Conservation (phyloP, 2,797 vertebrate species). For the Chelidonichthys spinosus region DNA sequence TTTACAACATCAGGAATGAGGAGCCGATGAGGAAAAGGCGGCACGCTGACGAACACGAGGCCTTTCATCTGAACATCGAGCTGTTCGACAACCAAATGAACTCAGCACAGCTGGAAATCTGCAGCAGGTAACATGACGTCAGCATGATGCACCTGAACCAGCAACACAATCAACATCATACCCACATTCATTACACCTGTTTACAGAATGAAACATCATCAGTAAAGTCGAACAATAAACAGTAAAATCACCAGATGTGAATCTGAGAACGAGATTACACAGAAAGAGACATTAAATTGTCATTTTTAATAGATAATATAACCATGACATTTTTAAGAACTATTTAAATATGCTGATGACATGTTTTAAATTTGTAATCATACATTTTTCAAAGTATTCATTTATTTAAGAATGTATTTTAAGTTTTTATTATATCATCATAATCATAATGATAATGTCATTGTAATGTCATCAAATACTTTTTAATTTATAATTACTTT, state of each 20-base stretch:
- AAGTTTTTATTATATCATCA: neutral
- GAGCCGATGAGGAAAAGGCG: slow-evolving; percentile 58
- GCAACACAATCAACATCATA: neutral
- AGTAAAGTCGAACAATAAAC: neutral
- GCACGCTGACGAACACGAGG: slow-evolving; percentile 71
- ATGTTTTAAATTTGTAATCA: neutral
- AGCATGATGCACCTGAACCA: neutral
- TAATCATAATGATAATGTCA: too few relatives aligned
- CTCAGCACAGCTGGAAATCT: slow-evolving; percentile 82
- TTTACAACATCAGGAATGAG: slow-evolving; percentile 85
- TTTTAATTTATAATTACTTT: too few relatives aligned
- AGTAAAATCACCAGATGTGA: neutral
- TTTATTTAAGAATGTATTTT: neutral
- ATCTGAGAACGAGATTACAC: neutral
- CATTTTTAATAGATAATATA: too few relatives aligned
- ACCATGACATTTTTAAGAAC: too few relatives aligned
- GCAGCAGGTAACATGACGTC: slow-evolving; percentile 75
- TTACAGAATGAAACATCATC: slow-evolving; percentile 14
- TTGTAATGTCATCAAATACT: too few relatives aligned
- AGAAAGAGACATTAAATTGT: neutral
- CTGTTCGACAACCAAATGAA: slow-evolving; percentile 79
- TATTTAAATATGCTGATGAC: too few relatives aligned
- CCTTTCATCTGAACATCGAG: slow-evolving; percentile 84
- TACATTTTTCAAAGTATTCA: too few relatives aligned
- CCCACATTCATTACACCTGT: neutral